A percentile compares a stretch with the other conserved stretches of the same genome.
Conservation (phyloP, 2,797 vertebrate genomes). For the Gastrophryne carolinensis region DNA sequence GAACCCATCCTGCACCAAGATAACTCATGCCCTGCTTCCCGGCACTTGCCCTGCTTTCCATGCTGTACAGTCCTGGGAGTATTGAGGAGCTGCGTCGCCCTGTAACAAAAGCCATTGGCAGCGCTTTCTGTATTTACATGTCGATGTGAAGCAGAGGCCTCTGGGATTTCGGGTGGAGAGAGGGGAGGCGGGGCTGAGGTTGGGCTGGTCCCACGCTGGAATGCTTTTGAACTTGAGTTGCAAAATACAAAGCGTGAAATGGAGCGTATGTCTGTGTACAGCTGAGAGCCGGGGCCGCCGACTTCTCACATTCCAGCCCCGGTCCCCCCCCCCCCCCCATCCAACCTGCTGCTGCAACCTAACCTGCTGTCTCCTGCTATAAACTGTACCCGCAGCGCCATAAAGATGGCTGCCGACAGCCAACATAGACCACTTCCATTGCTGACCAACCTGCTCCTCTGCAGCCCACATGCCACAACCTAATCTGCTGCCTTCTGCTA, state of each 20-base stretch:
- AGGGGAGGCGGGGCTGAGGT: neutral
- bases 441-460: too few relatives aligned
- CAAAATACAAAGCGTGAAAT: constrained; percentile 23
- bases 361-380: too few relatives aligned
- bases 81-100: neutral
- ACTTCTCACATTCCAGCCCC: neutral
- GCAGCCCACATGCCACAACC: too few relatives aligned
- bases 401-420: too few relatives aligned
- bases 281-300: neutral
- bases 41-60: too few relatives aligned
- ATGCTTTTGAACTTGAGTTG: constrained; percentile 34
- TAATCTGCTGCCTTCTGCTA: too few relatives aligned
- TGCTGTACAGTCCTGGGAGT: neutral
- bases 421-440: too few relatives aligned
- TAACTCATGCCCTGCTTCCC: too few relatives aligned
- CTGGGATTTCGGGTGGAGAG: neutral
- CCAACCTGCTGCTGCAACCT: neutral
- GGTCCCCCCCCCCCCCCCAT: neutral
- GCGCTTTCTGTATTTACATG: neutral
- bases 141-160: neutral
- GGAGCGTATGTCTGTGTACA: constrained; percentile 17
- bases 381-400: too few relatives aligned
- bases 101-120: neutral
- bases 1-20: too few relatives aligned
- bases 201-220: neutral